Base-by-base conservation (phyloP, 2,888 invertebrate species). In the Hirtodrosophila histrioides region DNA sequence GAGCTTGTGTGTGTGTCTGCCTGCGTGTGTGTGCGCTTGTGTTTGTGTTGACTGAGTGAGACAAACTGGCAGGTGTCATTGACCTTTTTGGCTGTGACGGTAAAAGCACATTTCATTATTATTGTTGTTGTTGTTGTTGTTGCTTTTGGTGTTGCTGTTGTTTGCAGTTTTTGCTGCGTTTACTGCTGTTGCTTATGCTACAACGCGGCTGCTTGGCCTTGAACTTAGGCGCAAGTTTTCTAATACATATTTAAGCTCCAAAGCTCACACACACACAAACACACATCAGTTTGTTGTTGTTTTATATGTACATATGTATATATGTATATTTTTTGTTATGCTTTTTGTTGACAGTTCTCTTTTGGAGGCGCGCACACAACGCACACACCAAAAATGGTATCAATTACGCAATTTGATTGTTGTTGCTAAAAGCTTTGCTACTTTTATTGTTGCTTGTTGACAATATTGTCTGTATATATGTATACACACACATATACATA, bases 1-100 rank as follows among this genome's bases (percentile, higher is more conserved):
- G 82, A 58, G 56, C 69, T 63, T 64, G 53, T 76, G 54, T 36
- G 45, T 69, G 58, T 62, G 10, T 40, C 36, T 40, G 63, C 40
- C 35, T 48, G 12, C 41, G 46, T 60, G 54, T 45, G 29, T 31
- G 27, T 50, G 56, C 29, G 48, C 31, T 31, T 53, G 46, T 56
- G 55, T 60, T 55, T 58, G 80, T 64, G 61, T 65, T 73, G 72
- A 57, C 54, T 74, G 54, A 78, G 83, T 67, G 68, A 86, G 67
- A 76, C 86, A 85, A 82, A 81, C 78, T 78, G 75, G 61, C 83
- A 88, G 88, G 84, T 84, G 84, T 84, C 84, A 88, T 86, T 84
- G 88, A 84, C 84, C 88, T 83, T 86, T 84, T 83, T 72, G 69
- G 78, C 71, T 61, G 69, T 67, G 85, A 78, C 70, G 76, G 76